These are phyloP conservation scores for Bujurquina vittata DNA, from an alignment of 2,113 vertebrate genomes.

Conservation along the genomic window DNA sequence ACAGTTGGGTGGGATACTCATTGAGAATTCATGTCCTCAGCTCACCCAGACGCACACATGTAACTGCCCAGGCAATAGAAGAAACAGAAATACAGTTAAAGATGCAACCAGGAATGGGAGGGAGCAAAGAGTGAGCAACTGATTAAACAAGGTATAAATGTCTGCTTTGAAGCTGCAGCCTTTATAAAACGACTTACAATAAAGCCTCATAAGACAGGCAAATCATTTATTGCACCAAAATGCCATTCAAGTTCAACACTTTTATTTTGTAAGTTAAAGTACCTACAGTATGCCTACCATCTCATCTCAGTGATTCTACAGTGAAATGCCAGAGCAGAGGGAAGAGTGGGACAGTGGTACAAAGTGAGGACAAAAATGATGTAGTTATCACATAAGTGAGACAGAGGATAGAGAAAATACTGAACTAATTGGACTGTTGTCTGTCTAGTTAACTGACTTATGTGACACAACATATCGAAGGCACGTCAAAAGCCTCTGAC, in stretches of 20 bases:
- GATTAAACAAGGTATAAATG: not conserved
- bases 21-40: not conserved
- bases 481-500: too few species aligned
- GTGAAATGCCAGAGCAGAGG: not conserved
- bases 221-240: conserved; percentile 6
- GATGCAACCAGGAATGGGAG: too few species aligned
- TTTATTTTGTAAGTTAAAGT: conserved; percentile 9
- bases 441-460: conserved; percentile 44
- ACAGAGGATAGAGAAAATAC: not conserved
- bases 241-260: not conserved
- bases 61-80: not conserved
- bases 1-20: not conserved
- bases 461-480: not conserved
- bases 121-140: not conserved
- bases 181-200: not conserved
- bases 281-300: not conserved
- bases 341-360: not conserved
- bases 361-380: conserved; percentile 20
- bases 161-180: not conserved
- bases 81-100: not conserved
- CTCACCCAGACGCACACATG: not conserved
- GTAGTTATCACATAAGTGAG: conserved; percentile 6
- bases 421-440: conserved; percentile 33
- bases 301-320: conserved; percentile 23
- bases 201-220: not conserved